Percentiles rank a stretch among this genome's conserved stretches.
These are phyloP conservation scores for Spizaetus ornatus DNA, from an alignment of 2,113 vertebrate species.

Conservation along the genomic window DNA sequence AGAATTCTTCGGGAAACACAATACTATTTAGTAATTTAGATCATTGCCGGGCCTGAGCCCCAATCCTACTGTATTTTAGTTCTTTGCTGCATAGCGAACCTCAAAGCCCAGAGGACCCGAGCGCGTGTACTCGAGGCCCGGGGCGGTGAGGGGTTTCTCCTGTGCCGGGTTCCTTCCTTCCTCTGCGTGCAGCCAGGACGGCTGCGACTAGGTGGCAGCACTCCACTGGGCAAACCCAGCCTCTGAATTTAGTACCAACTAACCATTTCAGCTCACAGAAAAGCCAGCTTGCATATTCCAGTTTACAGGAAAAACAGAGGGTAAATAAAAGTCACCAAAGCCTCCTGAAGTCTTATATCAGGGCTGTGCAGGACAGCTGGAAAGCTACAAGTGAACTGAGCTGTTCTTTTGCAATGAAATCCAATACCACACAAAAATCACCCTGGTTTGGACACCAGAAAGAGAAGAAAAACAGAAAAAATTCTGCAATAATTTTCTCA, in stretches of 20 bases:
- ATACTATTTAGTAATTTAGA: rapidly evolving
- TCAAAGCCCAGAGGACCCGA: not conserved
- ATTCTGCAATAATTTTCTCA: not conserved
- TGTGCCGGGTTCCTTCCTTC: not conserved
- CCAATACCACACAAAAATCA: not conserved
- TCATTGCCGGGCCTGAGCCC: too few relatives aligned
- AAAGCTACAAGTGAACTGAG: not conserved
- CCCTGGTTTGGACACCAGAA: not conserved
- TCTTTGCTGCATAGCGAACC: not conserved
- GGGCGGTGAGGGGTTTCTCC: not conserved
- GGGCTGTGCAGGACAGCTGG: not conserved
- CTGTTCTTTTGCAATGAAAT: not conserved
- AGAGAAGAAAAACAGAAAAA: not conserved
- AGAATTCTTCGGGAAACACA: not conserved
- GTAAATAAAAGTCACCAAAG: not conserved
- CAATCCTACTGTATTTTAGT: rapidly evolving
- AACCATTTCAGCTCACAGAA: not conserved
- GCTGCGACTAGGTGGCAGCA: slow-evolving; percentile 61
- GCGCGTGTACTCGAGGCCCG: rapidly evolving
- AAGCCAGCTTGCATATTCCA: not conserved
- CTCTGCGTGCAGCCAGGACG: not conserved
- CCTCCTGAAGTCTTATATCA: rapidly evolving
- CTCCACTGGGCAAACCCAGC: not conserved
- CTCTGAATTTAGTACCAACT: rapidly evolving
- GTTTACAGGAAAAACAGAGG: not conserved